These are phyloP conservation scores for Gorsachius goisagi DNA, from an alignment of 2,113 vertebrate genomes.

Conservation along the genomic window DNA sequence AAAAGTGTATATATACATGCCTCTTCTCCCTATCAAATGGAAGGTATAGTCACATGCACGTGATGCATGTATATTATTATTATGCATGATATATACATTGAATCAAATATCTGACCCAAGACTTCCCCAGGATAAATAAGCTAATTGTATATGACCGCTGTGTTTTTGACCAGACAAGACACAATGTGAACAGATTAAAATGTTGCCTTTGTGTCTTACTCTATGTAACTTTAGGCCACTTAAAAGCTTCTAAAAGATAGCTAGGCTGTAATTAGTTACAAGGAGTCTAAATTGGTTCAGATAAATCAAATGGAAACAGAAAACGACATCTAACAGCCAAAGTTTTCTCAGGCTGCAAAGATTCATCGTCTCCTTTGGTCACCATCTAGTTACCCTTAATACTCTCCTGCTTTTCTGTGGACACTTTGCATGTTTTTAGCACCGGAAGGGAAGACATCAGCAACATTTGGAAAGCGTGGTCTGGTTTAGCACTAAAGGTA, in stretches of 20 bases:
- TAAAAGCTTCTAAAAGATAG: background rate
- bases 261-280: background rate
- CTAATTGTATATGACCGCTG: background rate
- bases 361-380: background rate
- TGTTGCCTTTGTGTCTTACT: background rate
- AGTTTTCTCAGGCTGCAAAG: background rate
- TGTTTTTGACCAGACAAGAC: conserved; percentile 1
- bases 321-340: background rate
- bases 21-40: background rate
- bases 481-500: background rate
- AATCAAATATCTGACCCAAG: background rate
- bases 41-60: background rate
- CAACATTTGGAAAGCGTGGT: background rate
- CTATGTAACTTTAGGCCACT: background rate
- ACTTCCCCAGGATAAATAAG: background rate
- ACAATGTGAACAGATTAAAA: background rate
- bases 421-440: background rate
- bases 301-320: background rate
- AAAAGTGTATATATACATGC: background rate
- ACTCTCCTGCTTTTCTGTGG: background rate
- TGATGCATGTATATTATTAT: background rate
- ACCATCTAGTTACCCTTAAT: background rate
- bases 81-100: background rate
- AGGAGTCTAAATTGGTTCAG: background rate
- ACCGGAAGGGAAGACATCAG: background rate